These are phyloP conservation scores for Numenius phaeopus DNA, from an alignment of 2,797 vertebrate genomes.

Conservation along the genomic window DNA sequence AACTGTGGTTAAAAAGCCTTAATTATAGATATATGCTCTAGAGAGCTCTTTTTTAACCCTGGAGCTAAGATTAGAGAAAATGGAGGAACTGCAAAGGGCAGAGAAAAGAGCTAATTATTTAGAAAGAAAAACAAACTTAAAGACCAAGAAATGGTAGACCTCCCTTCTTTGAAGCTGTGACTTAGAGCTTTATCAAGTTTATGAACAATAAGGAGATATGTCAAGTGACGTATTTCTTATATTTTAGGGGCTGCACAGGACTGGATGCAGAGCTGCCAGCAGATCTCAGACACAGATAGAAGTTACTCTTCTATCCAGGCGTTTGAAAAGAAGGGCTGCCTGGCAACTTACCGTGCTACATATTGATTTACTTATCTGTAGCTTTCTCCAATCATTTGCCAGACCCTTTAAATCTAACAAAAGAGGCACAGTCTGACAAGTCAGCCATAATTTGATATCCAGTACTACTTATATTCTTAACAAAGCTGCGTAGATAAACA, in stretches of 20 bases:
- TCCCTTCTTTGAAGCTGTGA: background rate
- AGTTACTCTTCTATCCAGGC: background rate
- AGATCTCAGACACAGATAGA: background rate
- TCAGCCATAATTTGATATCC: slow-evolving; percentile 62
- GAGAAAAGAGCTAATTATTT: slow-evolving; percentile 28
- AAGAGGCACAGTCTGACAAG: slow-evolving; percentile 46
- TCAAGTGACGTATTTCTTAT: background rate
- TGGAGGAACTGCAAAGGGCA: slow-evolving; percentile 19
- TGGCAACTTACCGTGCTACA: background rate
- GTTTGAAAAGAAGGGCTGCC: slow-evolving; percentile 1
- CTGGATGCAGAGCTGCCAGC: background rate
- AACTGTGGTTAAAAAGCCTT: slow-evolving; percentile 51
- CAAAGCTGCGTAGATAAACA: slow-evolving; percentile 50
- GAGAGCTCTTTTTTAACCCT: slow-evolving; percentile 46
- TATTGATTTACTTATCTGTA: slow-evolving; percentile 50
- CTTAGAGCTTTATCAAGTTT: slow-evolving; percentile 17
- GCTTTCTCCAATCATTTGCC: slow-evolving; percentile 3
- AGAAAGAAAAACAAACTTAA: slow-evolving; percentile 37
- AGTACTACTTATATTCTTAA: slow-evolving; percentile 37
- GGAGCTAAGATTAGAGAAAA: slow-evolving; percentile 55
- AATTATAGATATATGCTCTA: slow-evolving; percentile 41
- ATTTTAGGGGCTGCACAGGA: background rate
- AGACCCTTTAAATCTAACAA: slow-evolving; percentile 41
- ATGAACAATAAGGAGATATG: background rate
- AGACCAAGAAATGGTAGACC: background rate